Percentiles rank a stretch among this genome's conserved stretches.
Evolutionary conservation across 2,888 invertebrate genomes (phyloP).

Genomic region (Lamellibrachia columna): DNA sequence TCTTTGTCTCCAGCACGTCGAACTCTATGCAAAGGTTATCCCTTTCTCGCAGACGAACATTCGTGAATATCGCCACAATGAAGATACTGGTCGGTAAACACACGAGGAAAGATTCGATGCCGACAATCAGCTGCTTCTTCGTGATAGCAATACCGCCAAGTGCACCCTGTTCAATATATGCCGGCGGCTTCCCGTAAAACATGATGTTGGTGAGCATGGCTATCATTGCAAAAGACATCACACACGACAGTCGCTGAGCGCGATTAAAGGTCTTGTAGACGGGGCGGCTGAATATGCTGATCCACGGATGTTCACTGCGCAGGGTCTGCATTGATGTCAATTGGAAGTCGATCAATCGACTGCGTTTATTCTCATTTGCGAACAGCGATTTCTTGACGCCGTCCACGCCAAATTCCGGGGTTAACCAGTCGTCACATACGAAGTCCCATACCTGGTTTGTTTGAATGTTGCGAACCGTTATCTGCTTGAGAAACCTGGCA

Average conservation of each 20-base stretch:
- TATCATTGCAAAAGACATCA: neutral
- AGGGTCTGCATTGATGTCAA: slow-evolving; percentile 32
- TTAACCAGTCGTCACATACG: slow-evolving; percentile 17
- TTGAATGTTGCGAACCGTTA: slow-evolving; percentile 22
- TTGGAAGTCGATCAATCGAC: neutral
- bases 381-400: neutral
- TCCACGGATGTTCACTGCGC: slow-evolving; percentile 58
- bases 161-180: neutral
- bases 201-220: slow-evolving; percentile 22
- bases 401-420: neutral
- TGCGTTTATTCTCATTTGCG: neutral
- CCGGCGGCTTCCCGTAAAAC: neutral
- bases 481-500: slow-evolving; percentile 23
- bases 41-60: neutral
- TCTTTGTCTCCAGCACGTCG: neutral
- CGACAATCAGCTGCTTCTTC: neutral
- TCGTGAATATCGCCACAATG: neutral
- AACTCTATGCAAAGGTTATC: neutral
- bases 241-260: slow-evolving; percentile 58
- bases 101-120: neutral
- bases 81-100: neutral
- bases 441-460: slow-evolving; percentile 22
- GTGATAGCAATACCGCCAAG: neutral
- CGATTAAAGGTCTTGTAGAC: slow-evolving; percentile 55
- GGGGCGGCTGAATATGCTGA: slow-evolving; percentile 59